Evolutionary conservation across 2,797 vertebrate species (phyloP), one percentile per base, ranked within the genome.

Genomic region (Rhinichthys osculus): DNA sequence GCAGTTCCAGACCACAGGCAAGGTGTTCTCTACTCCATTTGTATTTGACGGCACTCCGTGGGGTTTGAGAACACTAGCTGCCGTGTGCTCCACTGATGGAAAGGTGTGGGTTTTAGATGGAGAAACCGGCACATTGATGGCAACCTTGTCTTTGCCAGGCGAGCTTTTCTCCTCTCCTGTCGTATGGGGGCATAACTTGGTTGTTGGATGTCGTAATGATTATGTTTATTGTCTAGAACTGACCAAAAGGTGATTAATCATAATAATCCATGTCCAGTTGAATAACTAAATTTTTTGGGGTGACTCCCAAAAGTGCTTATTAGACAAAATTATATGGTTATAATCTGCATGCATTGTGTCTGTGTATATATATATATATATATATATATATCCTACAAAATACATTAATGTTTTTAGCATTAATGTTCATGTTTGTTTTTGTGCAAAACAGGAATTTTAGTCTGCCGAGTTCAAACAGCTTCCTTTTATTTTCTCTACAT

Each of bases 151-250:
- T 30, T 95, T 99, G 38, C 96, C 96, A 0, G 98, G 98, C 66
- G 96, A 99, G 88, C 92, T 98, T 35, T 99, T 99, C 88, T 99
- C 98, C 47, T 99, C 98, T 17, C 98, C 97, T 0, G 91, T 98
- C 33, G 92, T 96, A 78, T 97, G 95, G 92, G 93, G 92, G 74
- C 92, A 91, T 35, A 93, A 88, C 40, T 91, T 99, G 0, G 83
- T 98, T 66, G 93, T 99, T 69, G 98, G 98, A 27, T 99, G 98
- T 92, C 97, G 98, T 88, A 97, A 99, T 89, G 96, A 99, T 94
- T 96, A 93, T 74, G 93, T 99, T 89, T 99, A 99, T 90, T 97
- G 97, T 93, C 91, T 99, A 62, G 96, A 97, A 89, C 90, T 98
- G 84, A 59, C 66, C 54, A 73, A 27, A 81, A 35, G 27, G 7